phyloP scores from a whole-genome alignment of 2,797 vertebrate genomes.

The Centroberyx gerrardi region DNA sequence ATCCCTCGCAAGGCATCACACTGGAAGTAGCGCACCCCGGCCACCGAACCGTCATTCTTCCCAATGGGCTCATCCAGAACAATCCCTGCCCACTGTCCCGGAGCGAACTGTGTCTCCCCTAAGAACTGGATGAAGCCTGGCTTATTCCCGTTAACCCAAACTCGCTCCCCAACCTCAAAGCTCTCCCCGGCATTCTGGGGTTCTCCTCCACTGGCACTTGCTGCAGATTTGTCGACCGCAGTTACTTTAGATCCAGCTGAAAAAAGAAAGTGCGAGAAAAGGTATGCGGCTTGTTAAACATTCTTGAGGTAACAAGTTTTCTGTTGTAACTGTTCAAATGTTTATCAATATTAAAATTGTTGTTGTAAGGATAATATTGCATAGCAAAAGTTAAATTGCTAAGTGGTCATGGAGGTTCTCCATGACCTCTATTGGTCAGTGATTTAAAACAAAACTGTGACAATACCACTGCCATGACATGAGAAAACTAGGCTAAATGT shows the following conservation, averaged over 20 bases:
- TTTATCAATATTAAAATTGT: neutral
- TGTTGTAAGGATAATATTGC: neutral
- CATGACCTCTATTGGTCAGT: neutral
- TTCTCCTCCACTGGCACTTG: constrained; percentile 78
- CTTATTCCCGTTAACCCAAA: constrained; percentile 99
- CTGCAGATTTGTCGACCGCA: constrained; percentile 81
- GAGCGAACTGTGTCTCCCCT: constrained; percentile 97
- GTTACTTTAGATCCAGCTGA: constrained; percentile 80
- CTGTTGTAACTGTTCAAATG: neutral
- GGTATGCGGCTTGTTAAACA: neutral
- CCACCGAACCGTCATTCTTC: constrained; percentile 97
- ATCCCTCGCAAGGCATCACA: constrained; percentile 96
- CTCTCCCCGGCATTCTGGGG: constrained; percentile 87
- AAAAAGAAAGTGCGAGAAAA: constrained; percentile 22
- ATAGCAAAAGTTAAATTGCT: neutral
- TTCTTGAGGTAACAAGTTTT: neutral
- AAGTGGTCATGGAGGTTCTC: neutral
- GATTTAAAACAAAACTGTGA: constrained; percentile 1
- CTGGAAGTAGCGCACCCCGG: constrained; percentile 97
- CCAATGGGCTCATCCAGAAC: constrained; percentile 97
- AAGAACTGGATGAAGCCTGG: constrained; percentile 96
- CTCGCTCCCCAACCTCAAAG: constrained; percentile 93
- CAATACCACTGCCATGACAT: neutral
- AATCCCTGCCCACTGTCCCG: constrained; percentile 98
- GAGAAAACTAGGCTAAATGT: neutral